Base-by-base conservation (phyloP, 1,140 invertebrate species). In the Grapholita molesta region DNA sequence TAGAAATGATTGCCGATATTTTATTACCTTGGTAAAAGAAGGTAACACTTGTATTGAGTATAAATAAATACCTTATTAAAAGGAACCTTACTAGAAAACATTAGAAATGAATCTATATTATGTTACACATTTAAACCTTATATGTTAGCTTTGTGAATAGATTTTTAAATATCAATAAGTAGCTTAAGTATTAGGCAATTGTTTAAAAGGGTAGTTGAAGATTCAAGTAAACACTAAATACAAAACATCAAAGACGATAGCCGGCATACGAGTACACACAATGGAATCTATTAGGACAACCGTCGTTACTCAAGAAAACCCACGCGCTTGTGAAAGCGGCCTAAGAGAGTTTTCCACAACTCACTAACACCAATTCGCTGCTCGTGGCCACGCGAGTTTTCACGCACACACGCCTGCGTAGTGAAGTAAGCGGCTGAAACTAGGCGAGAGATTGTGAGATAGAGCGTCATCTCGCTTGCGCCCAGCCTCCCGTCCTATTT, bases 331-430 rank as follows among this genome's bases (percentile, higher is more conserved):
- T 91, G 86, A 83, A 90, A 77, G 81, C 86, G 77, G 77, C 86
- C 82, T 91, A 86, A 87, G 82, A 90, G 85, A 90, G 85, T 91
- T 89, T 91, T 91, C 87, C 86, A 89, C 87, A 84, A 89, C 84
- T 85, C 84, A 87, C 89, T 79, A 87, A 88, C 87, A 90, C 85
- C 82, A 77, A 85, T 81, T 82, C 86, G 76, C 68, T 30, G 80
- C 65, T 71, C 84, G 82, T 89, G 84, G 77, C 61, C 80, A 89
- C 86, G 88, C 83, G 85, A 82, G 69, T 88, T 87, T 86, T 77
- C 83, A 91, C 89, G 80, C 89, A 88, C 89, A 91, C 89, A 84
- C 73, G 76, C 77, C 71, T 70, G 78, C 72, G 66, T 76, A 83
- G 80, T 81, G 84, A 89, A 91, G 88, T 88, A 89, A 88, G 84